Evolutionary conservation across 2,888 invertebrate species (phyloP).

Genomic region (Aquatica leii): DNA sequence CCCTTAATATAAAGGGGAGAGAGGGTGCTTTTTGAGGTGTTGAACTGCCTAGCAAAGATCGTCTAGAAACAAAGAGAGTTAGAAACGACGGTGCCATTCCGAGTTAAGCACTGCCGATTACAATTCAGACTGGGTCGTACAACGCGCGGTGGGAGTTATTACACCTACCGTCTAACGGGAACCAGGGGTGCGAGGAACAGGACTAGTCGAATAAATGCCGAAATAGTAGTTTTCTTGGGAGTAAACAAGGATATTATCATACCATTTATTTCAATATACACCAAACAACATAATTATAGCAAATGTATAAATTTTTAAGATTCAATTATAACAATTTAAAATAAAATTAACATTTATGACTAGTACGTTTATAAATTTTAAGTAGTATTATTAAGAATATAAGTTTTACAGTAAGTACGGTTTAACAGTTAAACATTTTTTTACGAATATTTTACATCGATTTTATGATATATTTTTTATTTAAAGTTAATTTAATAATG

Average conservation of each 20-base stretch:
- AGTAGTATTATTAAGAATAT: conserved; percentile 20
- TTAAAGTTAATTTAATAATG: conserved; percentile 15
- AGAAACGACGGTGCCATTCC: no score
- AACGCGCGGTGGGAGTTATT: no score
- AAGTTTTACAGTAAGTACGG: conserved; percentile 1
- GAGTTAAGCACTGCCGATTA: no score
- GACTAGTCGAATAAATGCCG: no score
- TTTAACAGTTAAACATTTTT: conserved; percentile 1
- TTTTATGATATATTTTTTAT: conserved; percentile 6
- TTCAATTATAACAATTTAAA: conserved; percentile 4
- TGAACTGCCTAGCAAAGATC: no score
- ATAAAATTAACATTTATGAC: conserved; percentile 22
- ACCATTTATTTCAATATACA: conserved; percentile 4
- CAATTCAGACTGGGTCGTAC: no score
- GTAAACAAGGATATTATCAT: not conserved
- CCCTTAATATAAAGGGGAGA: no score
- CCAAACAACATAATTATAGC: conserved; percentile 4
- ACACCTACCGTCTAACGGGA: no score
- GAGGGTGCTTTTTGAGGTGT: no score
- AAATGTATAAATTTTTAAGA: conserved; percentile 8
- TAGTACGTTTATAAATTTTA: conserved; percentile 33
- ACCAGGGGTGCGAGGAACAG: no score
- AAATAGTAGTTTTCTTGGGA: not conserved
- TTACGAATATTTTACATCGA: conserved; percentile 17
- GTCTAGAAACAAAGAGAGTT: no score